These are phyloP conservation scores for Pterocles orientalis DNA, from an alignment of 2,113 vertebrate species.

Conservation along the genomic window DNA sequence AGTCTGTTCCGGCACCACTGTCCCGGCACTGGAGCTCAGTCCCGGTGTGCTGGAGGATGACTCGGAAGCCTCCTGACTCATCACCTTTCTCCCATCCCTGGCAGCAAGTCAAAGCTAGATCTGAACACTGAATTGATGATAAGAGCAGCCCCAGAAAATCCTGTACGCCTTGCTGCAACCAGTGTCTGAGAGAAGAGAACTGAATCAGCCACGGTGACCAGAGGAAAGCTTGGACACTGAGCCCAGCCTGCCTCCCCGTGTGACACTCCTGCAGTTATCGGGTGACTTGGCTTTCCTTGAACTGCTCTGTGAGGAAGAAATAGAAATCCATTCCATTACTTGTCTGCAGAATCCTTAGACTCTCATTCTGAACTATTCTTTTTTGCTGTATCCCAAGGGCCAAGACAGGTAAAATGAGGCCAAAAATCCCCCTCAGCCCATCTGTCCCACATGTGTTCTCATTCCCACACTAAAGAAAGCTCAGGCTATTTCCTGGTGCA, in stretches of 20 bases:
- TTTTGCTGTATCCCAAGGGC: background rate
- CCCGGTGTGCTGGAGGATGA: background rate
- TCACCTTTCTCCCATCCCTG: background rate
- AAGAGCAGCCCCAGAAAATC: background rate
- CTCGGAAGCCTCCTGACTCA: background rate
- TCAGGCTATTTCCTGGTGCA: conserved; percentile 19
- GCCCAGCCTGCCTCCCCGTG: background rate
- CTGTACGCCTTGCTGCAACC: background rate
- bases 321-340: background rate
- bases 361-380: background rate
- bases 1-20: background rate
- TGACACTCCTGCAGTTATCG: background rate
- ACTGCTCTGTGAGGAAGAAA: background rate
- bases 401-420: background rate
- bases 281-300: background rate
- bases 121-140: accelerated
- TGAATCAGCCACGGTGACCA: background rate
- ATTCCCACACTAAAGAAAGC: conserved; percentile 56
- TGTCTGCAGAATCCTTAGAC: background rate
- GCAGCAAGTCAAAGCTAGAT: background rate
- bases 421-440: background rate
- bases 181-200: background rate
- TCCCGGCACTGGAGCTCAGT: background rate
- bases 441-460: background rate
- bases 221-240: background rate